Evolutionary conservation across 2,797 vertebrate species (phyloP), one percentile per base, ranked within the genome.

Genomic region (Coccyzus lansbergi): DNA sequence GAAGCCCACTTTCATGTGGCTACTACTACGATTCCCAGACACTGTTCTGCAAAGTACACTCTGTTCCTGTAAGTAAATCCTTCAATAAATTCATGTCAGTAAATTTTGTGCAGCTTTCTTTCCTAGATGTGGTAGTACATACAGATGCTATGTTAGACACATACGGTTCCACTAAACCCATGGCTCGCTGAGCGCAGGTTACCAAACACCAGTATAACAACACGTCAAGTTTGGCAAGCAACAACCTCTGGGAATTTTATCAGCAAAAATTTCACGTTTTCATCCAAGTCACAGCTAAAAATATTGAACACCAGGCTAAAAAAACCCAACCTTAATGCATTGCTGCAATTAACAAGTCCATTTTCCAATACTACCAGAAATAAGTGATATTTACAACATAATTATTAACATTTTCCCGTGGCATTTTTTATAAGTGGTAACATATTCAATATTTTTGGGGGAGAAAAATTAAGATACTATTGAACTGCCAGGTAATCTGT

Each of bases 271-370:
- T 14, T 67, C 13, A n/a, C 6, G 3, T 72, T 51, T 91, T 80
- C 88, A 87, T 92, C 75, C 72, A 87, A 71, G 15, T 76, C 36
- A 49, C 40, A 69, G 68, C n/a, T 80, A 86, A 80, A 91, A 93
- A 88, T 84, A 92, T 4, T 36, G 19, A 93, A 58, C 11, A 53
- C 17, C 18, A 80, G 34, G 28, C 64, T 85, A 78, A 68, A 28
- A 90, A 89, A 86, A 80, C 77, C 9, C n/a, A 17, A 49, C 24
- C 5, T 15, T 84, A 4, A 70, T 12, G 74, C 36, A 63, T 64
- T 86, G 86, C 22, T 53, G 58, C 76, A 94, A 58, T 90, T 89
- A 91, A 91, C 40, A 89, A 67, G 42, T 10, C 38, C 22, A 36
- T 58, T 77, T 87, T 87, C 44, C 51, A n/a, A 36, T 42, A 29